Evolutionary conservation across 2,113 vertebrate genomes (phyloP).

Genomic region (Periophthalmus modestus): DNA sequence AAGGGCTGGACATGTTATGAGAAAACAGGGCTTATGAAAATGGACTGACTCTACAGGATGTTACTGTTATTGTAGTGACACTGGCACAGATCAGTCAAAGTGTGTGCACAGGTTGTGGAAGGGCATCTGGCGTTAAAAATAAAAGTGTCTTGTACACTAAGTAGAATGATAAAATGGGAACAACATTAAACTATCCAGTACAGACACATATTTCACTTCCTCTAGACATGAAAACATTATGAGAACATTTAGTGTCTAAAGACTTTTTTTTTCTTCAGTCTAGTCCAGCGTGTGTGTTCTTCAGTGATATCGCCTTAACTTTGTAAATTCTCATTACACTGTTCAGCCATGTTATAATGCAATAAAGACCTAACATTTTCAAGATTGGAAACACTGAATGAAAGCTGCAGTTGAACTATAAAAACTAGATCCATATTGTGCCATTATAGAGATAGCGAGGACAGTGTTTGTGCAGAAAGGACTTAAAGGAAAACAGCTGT

Average conservation of each 20-base stretch:
- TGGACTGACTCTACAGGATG: not conserved
- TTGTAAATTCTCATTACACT: not conserved
- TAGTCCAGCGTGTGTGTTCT: not conserved
- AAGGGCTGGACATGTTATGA: no score
- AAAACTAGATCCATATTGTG: not conserved
- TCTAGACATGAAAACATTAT: no score
- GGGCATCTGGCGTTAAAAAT: no score
- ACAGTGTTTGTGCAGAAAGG: constrained; percentile 4
- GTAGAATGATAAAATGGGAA: no score
- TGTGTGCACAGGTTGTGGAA: no score
- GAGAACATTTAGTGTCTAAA: no score
- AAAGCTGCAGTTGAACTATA: not conserved
- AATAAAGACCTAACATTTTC: not conserved
- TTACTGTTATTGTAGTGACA: no score
- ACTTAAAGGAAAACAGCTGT: constrained; percentile 51
- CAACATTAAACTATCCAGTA: no score
- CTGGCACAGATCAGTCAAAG: no score
- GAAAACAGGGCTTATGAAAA: not conserved
- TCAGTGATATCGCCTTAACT: not conserved
- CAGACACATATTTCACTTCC: no score
- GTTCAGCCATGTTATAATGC: not conserved
- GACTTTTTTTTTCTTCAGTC: not conserved
- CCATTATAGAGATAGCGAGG: not conserved
- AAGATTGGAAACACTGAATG: not conserved
- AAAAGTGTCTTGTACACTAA: no score